A percentile compares a stretch with the other conserved stretches of the same genome.
Evolutionary conservation across 1,140 invertebrate genomes (phyloP).

Genomic region (Drosophila equinoxialis): DNA sequence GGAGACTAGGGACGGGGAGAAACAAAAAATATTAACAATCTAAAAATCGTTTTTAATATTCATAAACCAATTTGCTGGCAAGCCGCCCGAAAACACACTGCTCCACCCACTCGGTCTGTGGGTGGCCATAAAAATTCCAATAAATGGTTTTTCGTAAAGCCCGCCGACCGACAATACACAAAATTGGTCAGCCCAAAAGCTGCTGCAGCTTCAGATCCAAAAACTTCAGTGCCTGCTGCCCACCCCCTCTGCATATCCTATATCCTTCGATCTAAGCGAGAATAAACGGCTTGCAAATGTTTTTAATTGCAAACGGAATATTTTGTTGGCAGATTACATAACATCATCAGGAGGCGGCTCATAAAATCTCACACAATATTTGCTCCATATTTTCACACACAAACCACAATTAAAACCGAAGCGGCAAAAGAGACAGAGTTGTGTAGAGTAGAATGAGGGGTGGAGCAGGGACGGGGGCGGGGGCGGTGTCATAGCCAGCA

Average conservation of each 20-base stretch:
- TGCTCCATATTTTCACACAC: conserved; percentile 39
- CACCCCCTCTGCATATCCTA: background rate
- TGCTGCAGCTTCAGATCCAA: conserved; percentile 22
- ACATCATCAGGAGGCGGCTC: conserved; percentile 20
- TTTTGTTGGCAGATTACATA: conserved; percentile 55
- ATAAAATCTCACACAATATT: conserved; percentile 40
- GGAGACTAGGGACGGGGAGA: background rate
- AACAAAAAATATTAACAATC: background rate
- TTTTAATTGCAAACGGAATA: conserved; percentile 68
- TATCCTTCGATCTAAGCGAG: conserved; percentile 20
- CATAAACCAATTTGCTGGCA: conserved; percentile 43
- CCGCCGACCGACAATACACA: conserved; percentile 17
- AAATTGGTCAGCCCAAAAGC: conserved; percentile 42
- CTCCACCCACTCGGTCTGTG: background rate
- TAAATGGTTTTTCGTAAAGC: conserved; percentile 40
- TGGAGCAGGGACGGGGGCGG: background rate
- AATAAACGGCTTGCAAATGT: conserved; percentile 53
- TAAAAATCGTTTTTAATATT: conserved; percentile 44
- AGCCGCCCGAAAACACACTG: background rate
- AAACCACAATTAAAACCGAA: conserved; percentile 67
- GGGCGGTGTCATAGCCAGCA: conserved; percentile 21
- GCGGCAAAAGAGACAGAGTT: conserved; percentile 25
- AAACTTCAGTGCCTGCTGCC: conserved; percentile 3
- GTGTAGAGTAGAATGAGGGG: background rate
- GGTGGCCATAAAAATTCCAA: conserved; percentile 61